phyloP scores from a whole-genome alignment of 2,888 invertebrate genomes.

The Ochlodes sylvanus region DNA sequence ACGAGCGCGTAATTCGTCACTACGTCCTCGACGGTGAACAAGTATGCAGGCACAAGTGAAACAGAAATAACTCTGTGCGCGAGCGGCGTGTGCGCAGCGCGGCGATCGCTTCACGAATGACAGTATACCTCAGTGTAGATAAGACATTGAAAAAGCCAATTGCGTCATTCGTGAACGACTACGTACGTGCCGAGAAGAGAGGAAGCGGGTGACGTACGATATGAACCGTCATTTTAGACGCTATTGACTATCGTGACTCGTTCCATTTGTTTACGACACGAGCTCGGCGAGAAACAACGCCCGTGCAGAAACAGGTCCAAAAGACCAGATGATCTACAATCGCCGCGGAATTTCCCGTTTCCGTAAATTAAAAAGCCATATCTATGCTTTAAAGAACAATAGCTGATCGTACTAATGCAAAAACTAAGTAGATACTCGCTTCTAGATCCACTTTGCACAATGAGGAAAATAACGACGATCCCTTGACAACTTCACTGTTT shows the following conservation, averaged over 20 bases:
- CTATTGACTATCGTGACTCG: constrained; percentile 67
- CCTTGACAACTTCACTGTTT: constrained; percentile 7
- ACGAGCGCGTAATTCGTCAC: constrained; percentile 75
- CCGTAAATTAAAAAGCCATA: constrained; percentile 26
- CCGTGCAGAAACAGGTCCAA: constrained; percentile 27
- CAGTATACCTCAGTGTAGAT: constrained; percentile 81
- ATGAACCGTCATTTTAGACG: constrained; percentile 75
- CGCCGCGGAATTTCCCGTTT: constrained; percentile 34
- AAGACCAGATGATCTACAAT: constrained; percentile 13
- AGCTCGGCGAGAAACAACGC: constrained; percentile 10
- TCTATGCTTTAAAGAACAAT: constrained; percentile 23
- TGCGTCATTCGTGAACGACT: constrained; percentile 80
- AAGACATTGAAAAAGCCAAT: constrained; percentile 85
- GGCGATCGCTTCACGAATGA: constrained; percentile 78
- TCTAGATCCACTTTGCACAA: constrained; percentile 21
- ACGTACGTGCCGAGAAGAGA: constrained; percentile 81
- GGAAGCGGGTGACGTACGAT: constrained; percentile 79
- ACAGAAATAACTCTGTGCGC: constrained; percentile 67
- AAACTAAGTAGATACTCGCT: constrained; percentile 15
- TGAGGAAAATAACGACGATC: constrained; percentile 23
- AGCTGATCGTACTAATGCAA: constrained; percentile 11
- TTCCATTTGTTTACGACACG: constrained; percentile 57
- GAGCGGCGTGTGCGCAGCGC: constrained; percentile 76
- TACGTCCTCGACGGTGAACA: constrained; percentile 78
- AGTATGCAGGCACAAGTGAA: constrained; percentile 75